These are phyloP conservation scores for Carollia perspicillata DNA, from an alignment of 2,113 vertebrate genomes.

Conservation along the genomic window DNA sequence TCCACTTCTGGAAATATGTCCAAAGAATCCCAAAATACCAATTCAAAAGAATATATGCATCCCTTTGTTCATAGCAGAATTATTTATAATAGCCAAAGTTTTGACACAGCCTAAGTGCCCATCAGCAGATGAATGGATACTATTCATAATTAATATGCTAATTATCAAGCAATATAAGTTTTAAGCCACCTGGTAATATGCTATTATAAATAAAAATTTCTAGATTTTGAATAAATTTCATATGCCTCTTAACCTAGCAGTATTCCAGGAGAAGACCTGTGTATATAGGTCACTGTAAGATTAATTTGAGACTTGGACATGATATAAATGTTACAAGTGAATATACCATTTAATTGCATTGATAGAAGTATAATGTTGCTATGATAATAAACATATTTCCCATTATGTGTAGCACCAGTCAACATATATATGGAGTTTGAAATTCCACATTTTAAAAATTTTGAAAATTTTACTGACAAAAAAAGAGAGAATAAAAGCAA, in stretches of 20 bases:
- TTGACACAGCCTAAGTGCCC: no score
- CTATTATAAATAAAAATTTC: not conserved
- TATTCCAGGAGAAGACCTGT: not conserved
- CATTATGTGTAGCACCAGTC: not conserved
- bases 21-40: no score
- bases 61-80: no score
- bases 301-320: not conserved
- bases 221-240: not conserved
- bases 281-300: not conserved
- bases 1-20: no score
- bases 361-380: not conserved
- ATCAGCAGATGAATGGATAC: no score
- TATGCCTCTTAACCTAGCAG: not conserved
- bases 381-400: not conserved
- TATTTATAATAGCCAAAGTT: no score
- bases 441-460: not conserved
- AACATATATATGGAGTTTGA: not conserved
- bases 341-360: not conserved
- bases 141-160: not conserved
- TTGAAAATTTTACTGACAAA: not conserved
- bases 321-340: not conserved
- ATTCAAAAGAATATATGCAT: no score
- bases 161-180: not conserved
- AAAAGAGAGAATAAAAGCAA: not conserved
- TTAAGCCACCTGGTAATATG: not conserved